These are phyloP conservation scores for Cactoblastis cactorum DNA, from an alignment of 2,888 invertebrate genomes.

Conservation along the genomic window DNA sequence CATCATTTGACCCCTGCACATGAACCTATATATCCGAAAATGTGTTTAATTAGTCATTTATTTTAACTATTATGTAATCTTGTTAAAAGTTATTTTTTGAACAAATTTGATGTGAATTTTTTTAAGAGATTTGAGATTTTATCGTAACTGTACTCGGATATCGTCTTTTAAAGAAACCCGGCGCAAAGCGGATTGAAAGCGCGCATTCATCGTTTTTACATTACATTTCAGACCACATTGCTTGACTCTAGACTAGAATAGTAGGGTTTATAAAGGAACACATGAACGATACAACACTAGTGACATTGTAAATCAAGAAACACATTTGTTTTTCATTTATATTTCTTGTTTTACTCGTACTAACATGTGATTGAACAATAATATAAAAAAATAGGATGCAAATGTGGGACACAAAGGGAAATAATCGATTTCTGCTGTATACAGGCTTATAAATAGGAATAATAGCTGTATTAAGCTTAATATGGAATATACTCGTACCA, in stretches of 20 bases:
- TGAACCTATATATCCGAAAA: not conserved
- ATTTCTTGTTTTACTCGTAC: no score
- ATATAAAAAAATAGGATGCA: no score
- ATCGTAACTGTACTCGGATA: slow-evolving; percentile 43
- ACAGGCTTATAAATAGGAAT: no score
- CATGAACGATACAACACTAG: no score
- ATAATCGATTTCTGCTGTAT: no score
- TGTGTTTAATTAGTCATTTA: not conserved
- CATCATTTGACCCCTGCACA: not conserved
- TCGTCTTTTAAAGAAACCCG: slow-evolving; percentile 65
- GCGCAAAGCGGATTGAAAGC: slow-evolving; percentile 67
- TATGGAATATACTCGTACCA: no score
- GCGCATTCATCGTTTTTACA: slow-evolving; percentile 58
- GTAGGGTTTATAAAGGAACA: slow-evolving; percentile 3
- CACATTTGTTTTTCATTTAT: no score
- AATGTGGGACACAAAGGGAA: no score
- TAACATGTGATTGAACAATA: no score
- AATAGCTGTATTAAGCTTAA: no score
- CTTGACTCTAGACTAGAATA: slow-evolving; percentile 20
- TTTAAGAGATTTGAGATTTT: slow-evolving; percentile 22
- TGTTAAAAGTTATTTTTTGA: no score
- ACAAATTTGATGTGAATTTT: no score
- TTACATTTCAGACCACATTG: slow-evolving; percentile 42
- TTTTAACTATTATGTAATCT: not conserved
- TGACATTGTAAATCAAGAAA: not conserved